Conservation (phyloP, 1,140 invertebrate species). For the Andrena cerasifolii region DNA sequence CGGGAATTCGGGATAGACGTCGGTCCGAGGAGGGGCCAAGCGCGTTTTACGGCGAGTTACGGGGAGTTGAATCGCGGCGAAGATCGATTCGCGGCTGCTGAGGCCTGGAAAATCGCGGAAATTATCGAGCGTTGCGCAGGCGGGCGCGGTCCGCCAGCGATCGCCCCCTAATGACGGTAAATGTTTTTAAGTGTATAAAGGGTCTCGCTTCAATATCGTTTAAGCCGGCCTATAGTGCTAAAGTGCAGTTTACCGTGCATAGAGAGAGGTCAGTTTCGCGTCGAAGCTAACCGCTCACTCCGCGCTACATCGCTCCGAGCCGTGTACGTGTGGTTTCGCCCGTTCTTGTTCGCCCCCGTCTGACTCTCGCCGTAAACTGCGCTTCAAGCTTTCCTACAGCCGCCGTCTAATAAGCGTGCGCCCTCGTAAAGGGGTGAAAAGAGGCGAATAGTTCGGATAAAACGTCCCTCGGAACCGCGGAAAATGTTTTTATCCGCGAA, state of each 20-base stretch:
- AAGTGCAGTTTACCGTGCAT: slow-evolving; percentile 68
- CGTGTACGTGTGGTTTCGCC: slow-evolving; percentile 35
- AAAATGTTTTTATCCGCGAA: slow-evolving; percentile 17
- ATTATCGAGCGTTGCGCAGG: slow-evolving; percentile 36
- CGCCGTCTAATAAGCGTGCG: slow-evolving; percentile 40
- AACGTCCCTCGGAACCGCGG: background rate
- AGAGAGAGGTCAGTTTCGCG: slow-evolving; percentile 66
- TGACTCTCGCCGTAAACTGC: slow-evolving; percentile 50
- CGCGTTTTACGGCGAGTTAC: too few species aligned
- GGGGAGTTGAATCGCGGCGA: background rate
- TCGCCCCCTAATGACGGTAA: slow-evolving; percentile 62
- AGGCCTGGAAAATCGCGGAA: background rate
- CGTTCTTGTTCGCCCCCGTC: slow-evolving; percentile 41
- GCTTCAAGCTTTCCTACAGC: slow-evolving; percentile 39
- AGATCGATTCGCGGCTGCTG: background rate
- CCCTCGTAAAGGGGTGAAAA: slow-evolving; percentile 28
- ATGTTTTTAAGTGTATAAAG: slow-evolving; percentile 65
- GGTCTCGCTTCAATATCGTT: slow-evolving; percentile 67
- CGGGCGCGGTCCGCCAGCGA: slow-evolving; percentile 27
- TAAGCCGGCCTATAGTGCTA: slow-evolving; percentile 62
- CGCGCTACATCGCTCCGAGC: slow-evolving; percentile 18
- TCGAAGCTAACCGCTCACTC: slow-evolving; percentile 58
- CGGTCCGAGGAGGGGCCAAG: too few species aligned
- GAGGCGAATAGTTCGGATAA: slow-evolving; percentile 23
- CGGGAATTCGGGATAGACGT: too few species aligned